Evolutionary conservation across 2,113 vertebrate species (phyloP).

Genomic region (Sylvia atricapilla): DNA sequence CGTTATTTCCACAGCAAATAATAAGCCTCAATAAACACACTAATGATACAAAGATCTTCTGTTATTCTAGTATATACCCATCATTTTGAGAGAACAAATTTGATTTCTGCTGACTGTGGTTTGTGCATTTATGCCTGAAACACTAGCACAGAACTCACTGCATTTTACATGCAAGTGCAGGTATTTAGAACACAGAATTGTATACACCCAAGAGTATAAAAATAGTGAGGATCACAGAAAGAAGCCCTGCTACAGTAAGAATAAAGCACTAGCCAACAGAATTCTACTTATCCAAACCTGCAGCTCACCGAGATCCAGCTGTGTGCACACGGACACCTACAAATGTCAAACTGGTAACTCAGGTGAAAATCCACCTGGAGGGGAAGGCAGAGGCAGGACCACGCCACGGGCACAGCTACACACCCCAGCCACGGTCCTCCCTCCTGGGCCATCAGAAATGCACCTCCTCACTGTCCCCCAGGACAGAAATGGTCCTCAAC

Average conservation of each 20-base stretch:
- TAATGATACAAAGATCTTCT: neutral
- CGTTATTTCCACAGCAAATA: neutral
- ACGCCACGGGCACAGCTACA: neutral
- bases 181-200: neutral
- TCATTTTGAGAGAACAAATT: neutral
- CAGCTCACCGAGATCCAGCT: neutral
- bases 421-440: neutral
- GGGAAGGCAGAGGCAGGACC: neutral
- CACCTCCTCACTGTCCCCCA: neutral
- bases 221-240: neutral
- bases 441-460: neutral
- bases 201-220: rapidly evolving
- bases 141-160: neutral
- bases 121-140: neutral
- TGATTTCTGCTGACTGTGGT: neutral
- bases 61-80: neutral
- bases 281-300: neutral
- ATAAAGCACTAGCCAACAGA: neutral
- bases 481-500: neutral
- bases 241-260: neutral
- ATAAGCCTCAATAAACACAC: neutral
- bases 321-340: neutral
- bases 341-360: neutral
- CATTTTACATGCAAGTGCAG: neutral
- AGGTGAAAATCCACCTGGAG: neutral